Percentiles rank a stretch among this genome's conserved stretches.
Evolutionary conservation across 2,113 vertebrate genomes (phyloP).

Genomic region (Tricholaema leucomelas): DNA sequence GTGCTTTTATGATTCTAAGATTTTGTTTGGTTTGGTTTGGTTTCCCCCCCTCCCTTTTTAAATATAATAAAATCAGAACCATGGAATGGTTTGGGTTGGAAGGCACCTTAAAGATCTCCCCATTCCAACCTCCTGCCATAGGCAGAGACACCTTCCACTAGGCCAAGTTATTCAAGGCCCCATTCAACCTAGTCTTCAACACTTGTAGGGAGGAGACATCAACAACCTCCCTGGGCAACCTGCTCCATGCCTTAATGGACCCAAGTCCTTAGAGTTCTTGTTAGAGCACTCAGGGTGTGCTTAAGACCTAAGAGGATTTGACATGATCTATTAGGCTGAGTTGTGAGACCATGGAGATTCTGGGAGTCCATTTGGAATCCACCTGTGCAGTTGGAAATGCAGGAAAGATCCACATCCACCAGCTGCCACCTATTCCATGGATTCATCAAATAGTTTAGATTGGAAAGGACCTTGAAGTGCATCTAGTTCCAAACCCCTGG

Average conservation of each 20-base stretch:
- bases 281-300: neutral
- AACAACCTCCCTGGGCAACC: neutral
- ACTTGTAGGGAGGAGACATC: too few species aligned
- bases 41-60: neutral
- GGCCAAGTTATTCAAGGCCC: too few species aligned
- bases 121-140: too few species aligned
- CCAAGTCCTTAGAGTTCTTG: neutral
- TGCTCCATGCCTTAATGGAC: neutral
- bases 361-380: neutral
- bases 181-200: too few species aligned
- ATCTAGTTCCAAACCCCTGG: too few species aligned
- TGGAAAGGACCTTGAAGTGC: too few species aligned
- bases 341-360: neutral
- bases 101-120: too few species aligned
- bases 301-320: neutral
- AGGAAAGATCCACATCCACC: neutral
- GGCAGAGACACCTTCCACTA: too few species aligned
- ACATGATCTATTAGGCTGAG: neutral
- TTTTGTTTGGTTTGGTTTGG: neutral
- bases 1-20: neutral
- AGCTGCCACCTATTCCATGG: too few species aligned
- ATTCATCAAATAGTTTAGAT: too few species aligned
- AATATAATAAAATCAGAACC: neutral
- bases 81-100: too few species aligned
- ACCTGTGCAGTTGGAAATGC: neutral